Evolutionary conservation across 2,113 vertebrate genomes (phyloP).

Genomic region (Thymallus thymallus): DNA sequence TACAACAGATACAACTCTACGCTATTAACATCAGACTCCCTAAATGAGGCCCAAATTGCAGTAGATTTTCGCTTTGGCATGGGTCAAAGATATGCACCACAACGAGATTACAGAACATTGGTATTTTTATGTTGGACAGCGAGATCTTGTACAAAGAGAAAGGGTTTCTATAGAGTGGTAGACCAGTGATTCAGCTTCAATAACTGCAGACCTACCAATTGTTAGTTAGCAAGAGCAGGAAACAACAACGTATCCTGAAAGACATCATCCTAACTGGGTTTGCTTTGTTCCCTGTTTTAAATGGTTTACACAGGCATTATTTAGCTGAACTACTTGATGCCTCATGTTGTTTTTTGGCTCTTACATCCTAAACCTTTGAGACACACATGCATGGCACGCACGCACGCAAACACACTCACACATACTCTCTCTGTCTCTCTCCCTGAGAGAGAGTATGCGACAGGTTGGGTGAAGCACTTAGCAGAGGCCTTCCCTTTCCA

Average conservation of each 20-base stretch:
- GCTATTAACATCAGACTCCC: constrained; percentile 29
- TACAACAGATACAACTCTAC: constrained; percentile 6
- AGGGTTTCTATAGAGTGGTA: constrained; percentile 25
- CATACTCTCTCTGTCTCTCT: background rate
- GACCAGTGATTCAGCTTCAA: constrained; percentile 58
- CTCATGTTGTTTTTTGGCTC: constrained; percentile 51
- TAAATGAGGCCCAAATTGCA: constrained; percentile 46
- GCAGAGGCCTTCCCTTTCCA: constrained; percentile 9
- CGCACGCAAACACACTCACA: constrained; percentile 9
- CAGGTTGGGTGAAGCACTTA: constrained; percentile 21
- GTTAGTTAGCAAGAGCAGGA: constrained; percentile 46
- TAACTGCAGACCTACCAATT: constrained; percentile 52
- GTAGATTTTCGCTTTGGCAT: constrained; percentile 55
- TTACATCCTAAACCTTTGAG: constrained; percentile 9
- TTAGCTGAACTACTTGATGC: constrained; percentile 59
- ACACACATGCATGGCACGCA: background rate
- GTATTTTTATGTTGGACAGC: background rate
- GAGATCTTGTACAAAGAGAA: constrained; percentile 4
- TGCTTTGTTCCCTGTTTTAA: constrained; percentile 68
- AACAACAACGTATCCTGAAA: constrained; percentile 51
- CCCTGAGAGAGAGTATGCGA: constrained; percentile 25
- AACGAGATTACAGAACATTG: background rate
- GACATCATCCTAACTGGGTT: constrained; percentile 57
- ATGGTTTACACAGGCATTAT: constrained; percentile 64
- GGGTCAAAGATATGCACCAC: constrained; percentile 7